phyloP scores from a whole-genome alignment of 1,140 invertebrate genomes.

The Apocrypta bakeri region DNA sequence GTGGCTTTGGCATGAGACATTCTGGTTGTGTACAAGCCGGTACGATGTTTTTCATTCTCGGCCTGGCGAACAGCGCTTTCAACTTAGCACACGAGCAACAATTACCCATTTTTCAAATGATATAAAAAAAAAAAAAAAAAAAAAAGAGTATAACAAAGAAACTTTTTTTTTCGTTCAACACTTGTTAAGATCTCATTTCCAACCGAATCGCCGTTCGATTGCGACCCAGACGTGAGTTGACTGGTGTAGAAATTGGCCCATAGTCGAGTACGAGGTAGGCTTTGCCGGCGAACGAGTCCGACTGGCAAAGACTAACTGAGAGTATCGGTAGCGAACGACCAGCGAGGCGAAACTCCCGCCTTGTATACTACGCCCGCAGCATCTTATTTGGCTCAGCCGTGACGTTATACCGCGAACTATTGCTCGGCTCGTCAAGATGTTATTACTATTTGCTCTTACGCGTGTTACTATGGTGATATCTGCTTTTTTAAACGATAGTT shows the following conservation, averaged over 20 bases:
- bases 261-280: conserved; percentile 11
- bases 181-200: too few relatives aligned
- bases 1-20: conserved; percentile 56
- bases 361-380: not conserved
- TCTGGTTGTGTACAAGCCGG: conserved; percentile 53
- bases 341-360: not conserved
- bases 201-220: too few relatives aligned
- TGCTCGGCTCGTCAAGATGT: not conserved
- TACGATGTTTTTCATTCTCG: conserved; percentile 45
- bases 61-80: conserved; percentile 50
- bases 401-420: not conserved
- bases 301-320: not conserved
- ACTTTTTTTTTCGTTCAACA: too few relatives aligned
- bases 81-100: conserved; percentile 57
- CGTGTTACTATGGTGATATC: too few relatives aligned
- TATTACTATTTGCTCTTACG: too few relatives aligned
- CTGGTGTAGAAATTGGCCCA: not conserved
- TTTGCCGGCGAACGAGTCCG: conserved; percentile 22
- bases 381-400: conserved; percentile 44
- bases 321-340: not conserved
- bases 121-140: too few relatives aligned
- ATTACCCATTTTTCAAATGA: conserved; percentile 58
- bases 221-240: not conserved
- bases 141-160: too few relatives aligned
- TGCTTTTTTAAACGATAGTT: too few relatives aligned